A percentile compares a stretch with the other conserved stretches of the same genome.
Evolutionary conservation across 2,888 invertebrate genomes (phyloP).

Genomic region (Hydropsyche betteni): DNA sequence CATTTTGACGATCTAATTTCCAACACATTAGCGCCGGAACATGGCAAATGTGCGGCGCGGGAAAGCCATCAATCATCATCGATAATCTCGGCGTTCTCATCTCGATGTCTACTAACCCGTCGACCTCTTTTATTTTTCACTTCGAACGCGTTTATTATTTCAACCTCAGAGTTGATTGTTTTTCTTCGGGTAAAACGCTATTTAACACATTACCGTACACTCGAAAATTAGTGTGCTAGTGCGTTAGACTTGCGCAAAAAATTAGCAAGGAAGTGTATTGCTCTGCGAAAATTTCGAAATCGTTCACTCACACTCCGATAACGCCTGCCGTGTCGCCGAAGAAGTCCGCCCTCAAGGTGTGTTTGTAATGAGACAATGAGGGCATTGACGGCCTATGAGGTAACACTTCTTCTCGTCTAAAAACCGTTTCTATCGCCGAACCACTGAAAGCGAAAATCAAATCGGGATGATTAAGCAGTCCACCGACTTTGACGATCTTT

Average conservation of each 20-base stretch:
- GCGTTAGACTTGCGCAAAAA: no score
- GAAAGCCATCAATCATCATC: slow-evolving; percentile 34
- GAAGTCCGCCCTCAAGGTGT: slow-evolving; percentile 72
- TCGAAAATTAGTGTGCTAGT: no score
- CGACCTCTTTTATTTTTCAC: neutral
- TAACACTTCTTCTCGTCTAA: slow-evolving; percentile 74
- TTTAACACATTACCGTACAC: no score
- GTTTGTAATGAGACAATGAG: slow-evolving; percentile 76
- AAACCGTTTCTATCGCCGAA: slow-evolving; percentile 76
- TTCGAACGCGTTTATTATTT: slow-evolving; percentile 20
- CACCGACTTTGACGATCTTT: slow-evolving; percentile 68
- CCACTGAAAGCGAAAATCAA: slow-evolving; percentile 78
- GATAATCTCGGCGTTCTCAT: slow-evolving; percentile 31
- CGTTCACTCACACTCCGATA: slow-evolving; percentile 75
- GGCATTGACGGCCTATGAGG: slow-evolving; percentile 80
- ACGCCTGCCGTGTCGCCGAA: slow-evolving; percentile 77
- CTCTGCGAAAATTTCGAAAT: no score
- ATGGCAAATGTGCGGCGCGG: neutral
- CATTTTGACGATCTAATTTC: slow-evolving; percentile 31
- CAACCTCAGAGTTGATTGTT: neutral
- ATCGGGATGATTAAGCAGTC: slow-evolving; percentile 79
- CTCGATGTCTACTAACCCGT: slow-evolving; percentile 26
- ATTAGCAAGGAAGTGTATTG: no score
- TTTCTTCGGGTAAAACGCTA: no score
- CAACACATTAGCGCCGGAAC: neutral